Evolutionary conservation across 2,797 vertebrate genomes (phyloP), one percentile per base, ranked within the genome.

Genomic region (Synaphobranchus kaupii): DNA sequence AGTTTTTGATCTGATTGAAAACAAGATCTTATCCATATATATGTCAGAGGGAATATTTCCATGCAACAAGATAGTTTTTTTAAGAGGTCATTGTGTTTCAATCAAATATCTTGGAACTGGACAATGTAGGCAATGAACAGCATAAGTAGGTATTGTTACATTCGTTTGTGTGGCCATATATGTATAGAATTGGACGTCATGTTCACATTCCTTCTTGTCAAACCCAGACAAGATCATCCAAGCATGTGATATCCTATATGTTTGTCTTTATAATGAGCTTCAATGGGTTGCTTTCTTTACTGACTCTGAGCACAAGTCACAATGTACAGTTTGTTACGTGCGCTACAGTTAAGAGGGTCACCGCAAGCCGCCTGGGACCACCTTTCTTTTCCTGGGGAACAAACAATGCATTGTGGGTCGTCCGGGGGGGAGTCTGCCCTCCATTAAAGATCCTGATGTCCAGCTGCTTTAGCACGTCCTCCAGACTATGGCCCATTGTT

Each of bases 401-500:
- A 96, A 94, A 96, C 94, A 96, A 95, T 96, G 94, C 95, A 94
- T 96, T 95, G 95, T 96, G 92, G 91, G 88, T 88, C 86, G 89
- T 95, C 92, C 92, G 92, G 93, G 92, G 93, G 93, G 95, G 95
- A 93, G 94, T 92, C 94, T 94, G 94, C 93, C 94, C 94, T 88
- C 94, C 92, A 95, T 96, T 96, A 95, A 95, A 94, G 91, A 91
- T 91, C 93, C 91, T 95, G 95, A 96, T 93, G 90, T 93, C 96
- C 95, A 96, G 96, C 96, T 96, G 96, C 95, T 96, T 95, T 94
- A 95, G 94, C 94, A 92, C 92, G 94, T 96, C 94, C 88, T 90
- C 94, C 93, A 95, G 94, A 96, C 95, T 94, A 94, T 95, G 91
- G 92, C 87, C 91, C 94, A 96, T 96, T 96, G 96, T 96, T 94